A percentile compares a stretch with the other conserved stretches of the same genome.
Evolutionary conservation across 1,140 invertebrate genomes (phyloP).

Genomic region (Nymphalis io): DNA sequence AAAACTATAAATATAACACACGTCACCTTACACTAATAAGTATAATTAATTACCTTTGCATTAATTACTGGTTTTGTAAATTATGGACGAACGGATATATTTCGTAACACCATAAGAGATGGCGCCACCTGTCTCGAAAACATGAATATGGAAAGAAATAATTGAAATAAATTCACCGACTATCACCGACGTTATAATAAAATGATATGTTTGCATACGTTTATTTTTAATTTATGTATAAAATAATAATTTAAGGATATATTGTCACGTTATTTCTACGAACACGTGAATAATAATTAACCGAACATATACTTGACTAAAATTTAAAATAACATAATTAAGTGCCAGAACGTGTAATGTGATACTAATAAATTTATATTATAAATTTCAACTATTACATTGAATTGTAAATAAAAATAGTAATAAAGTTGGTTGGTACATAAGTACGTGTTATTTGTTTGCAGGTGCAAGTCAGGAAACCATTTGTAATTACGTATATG

Average conservation of each 20-base stretch:
- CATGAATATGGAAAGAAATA: conserved; percentile 5
- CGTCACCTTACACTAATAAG: not conserved
- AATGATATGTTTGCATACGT: not conserved
- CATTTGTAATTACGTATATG: conserved; percentile 37
- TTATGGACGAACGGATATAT: not conserved
- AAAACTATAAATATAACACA: not conserved
- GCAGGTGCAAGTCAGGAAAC: conserved; percentile 35
- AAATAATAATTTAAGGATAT: not conserved
- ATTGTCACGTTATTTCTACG: not conserved
- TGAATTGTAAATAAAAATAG: not conserved
- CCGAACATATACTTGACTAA: no score
- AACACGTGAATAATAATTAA: not conserved
- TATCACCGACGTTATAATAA: conserved; percentile 1
- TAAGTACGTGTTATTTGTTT: conserved; percentile 16
- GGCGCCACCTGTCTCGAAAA: conserved; percentile 42
- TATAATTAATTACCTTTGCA: not conserved
- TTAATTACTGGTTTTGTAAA: conserved; percentile 3
- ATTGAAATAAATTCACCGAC: conserved; percentile 8
- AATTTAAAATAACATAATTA: conserved; percentile 8
- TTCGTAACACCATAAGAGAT: conserved; percentile 34
- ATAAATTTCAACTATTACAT: conserved; percentile 15
- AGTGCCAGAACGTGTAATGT: not conserved
- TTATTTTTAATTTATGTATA: not conserved
- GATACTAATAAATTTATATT: conserved; percentile 23
- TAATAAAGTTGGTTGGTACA: not conserved